These are phyloP conservation scores for Nipponacmea schrenckii DNA, from an alignment of 2,888 invertebrate species.

Conservation along the genomic window DNA sequence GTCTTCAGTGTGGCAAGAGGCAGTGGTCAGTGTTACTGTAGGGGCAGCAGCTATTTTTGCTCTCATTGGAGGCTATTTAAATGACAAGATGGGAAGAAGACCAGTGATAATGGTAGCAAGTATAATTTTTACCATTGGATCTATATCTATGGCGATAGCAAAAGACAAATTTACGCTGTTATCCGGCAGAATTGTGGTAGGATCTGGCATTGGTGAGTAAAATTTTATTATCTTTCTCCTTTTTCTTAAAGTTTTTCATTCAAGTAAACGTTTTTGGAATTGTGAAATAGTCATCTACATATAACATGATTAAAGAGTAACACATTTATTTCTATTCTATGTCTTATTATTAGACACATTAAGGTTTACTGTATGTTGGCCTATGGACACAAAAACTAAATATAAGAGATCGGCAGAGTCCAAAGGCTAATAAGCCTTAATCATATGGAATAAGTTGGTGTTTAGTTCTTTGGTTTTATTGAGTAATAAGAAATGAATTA, in stretches of 20 bases:
- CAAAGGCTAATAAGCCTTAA: too few species aligned
- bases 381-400: too few species aligned
- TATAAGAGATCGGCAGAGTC: too few species aligned
- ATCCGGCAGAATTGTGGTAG: slow-evolving; percentile 69
- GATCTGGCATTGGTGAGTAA: slow-evolving; percentile 70
- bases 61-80: slow-evolving; percentile 69
- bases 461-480: too few species aligned
- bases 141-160: slow-evolving; percentile 69
- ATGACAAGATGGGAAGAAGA: slow-evolving; percentile 71
- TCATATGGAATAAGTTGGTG: too few species aligned
- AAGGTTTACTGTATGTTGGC: too few species aligned
- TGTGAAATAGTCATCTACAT: neutral
- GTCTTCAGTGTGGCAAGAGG: slow-evolving; percentile 68
- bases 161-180: slow-evolving; percentile 66
- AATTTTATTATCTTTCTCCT: neutral
- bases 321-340: neutral
- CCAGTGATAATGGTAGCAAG: slow-evolving; percentile 70
- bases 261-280: too few species aligned
- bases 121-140: slow-evolving; percentile 70
- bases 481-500: too few species aligned
- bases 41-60: slow-evolving; percentile 69
- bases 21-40: slow-evolving; percentile 69
- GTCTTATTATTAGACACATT: too few species aligned
- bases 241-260: neutral
- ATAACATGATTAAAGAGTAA: slow-evolving; percentile 9